phyloP scores from a whole-genome alignment of 2,797 vertebrate species.

The Eurystomus glaucurus region DNA sequence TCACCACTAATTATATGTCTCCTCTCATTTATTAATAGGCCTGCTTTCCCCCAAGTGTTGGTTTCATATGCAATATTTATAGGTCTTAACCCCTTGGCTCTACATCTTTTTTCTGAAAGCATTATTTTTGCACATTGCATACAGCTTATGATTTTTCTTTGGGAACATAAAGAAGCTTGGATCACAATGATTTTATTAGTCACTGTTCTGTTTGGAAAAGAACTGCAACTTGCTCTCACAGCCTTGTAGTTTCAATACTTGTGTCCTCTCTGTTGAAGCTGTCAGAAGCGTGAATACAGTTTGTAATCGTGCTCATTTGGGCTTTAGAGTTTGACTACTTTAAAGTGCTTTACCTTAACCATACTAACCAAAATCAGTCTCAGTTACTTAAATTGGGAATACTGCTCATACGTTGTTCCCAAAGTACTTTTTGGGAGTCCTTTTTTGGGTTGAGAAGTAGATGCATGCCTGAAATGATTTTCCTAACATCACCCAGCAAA shows the following conservation, averaged over 20 bases:
- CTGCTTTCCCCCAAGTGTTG: not conserved
- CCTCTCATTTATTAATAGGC: not conserved
- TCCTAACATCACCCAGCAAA: constrained; percentile 8
- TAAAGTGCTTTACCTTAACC: not conserved
- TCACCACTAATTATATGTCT: not conserved
- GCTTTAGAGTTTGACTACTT: not conserved
- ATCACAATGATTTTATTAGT: not conserved
- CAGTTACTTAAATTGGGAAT: not conserved
- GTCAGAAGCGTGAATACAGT: not conserved
- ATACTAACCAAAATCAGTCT: constrained; percentile 21
- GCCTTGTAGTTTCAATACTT: not conserved
- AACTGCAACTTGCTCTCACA: not conserved
- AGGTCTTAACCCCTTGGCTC: not conserved
- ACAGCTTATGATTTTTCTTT: not conserved
- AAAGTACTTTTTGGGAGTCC: not conserved
- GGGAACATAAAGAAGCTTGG: not conserved
- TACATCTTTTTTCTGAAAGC: not conserved
- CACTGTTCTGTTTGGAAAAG: not conserved
- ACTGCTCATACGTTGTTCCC: not conserved
- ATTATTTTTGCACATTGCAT: not conserved
- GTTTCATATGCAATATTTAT: not conserved
- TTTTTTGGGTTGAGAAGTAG: not conserved
- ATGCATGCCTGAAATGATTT: constrained; percentile 2
- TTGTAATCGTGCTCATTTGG: not conserved
- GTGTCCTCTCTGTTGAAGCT: not conserved